Evolutionary conservation across 1,140 invertebrate species (phyloP), one percentile per base, ranked within the genome.

Genomic region (Nomia melanderi): DNA sequence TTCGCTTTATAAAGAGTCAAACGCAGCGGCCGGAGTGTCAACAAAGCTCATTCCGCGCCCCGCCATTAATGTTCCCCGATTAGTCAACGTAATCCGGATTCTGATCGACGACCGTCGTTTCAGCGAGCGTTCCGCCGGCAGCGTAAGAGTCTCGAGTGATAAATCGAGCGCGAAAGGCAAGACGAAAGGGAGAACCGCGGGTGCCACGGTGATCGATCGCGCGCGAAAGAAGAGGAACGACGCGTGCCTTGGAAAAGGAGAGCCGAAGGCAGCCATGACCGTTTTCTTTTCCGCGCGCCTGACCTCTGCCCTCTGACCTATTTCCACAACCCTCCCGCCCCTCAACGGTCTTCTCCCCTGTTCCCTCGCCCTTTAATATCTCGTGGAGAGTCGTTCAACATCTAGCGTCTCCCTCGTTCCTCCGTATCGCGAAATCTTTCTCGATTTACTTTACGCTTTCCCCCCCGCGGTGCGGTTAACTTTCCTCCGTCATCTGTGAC

Each of bases 241-340:
- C 44, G 7, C 44, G 17, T 17, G n/a, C 20, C n/a, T 17, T n/a
- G 31, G 31, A 60, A 60, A 59, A 60, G 54, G 66, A 71, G 31
- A 66, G 25, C 14, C 27, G 23, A 59, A 73, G 60, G 69, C 60
- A 78, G 76, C 76, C 76, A 78, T 78, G 76, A 78, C 76, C 76
- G 69, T 78, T 78, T 73, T 73, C 76, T 78, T 78, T 77, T 65
- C 76, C 39, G 53, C 70, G 76, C 70, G 76, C 60, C 70, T 73
- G 76, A 80, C 78, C 78, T 80, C 66, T 77, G 78, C 74, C 50
- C 53, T 44, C 64, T 80, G 74, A 80, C 78, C 78, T 71, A 80
- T 80, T 71, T 80, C 65, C 60, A 4, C 62, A n/a, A 60, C 57
- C 65, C 41, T 75, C 36, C 67, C 47, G 53, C 70, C 63, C 39